Conservation (phyloP, 2,797 vertebrate genomes). For the Gouania willdenowi region DNA sequence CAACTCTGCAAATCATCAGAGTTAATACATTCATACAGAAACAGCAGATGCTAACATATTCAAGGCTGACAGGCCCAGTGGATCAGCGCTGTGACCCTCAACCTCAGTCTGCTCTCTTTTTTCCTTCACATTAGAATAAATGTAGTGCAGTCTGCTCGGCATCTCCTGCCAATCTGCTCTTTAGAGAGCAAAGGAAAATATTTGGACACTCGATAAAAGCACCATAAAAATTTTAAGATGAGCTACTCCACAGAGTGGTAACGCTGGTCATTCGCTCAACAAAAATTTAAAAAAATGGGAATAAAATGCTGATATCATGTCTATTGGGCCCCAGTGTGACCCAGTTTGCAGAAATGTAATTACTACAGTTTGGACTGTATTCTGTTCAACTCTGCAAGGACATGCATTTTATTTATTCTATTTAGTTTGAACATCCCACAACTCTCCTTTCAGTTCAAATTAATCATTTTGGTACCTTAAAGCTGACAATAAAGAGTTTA, state of each 20-base stretch:
- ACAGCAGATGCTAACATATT: neutral
- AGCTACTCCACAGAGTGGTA: too few relatives aligned
- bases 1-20: slow-evolving; percentile 2
- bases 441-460: too few relatives aligned
- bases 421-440: too few relatives aligned
- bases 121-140: neutral
- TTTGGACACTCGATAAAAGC: too few relatives aligned
- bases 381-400: neutral
- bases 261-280: too few relatives aligned
- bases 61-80: slow-evolving; percentile 1
- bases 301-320: too few relatives aligned
- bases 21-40: slow-evolving; percentile 4
- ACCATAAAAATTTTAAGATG: too few relatives aligned
- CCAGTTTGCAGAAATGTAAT: slow-evolving; percentile 1
- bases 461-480: too few relatives aligned
- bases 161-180: neutral
- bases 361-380: neutral
- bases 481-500: too few relatives aligned
- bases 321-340: neutral
- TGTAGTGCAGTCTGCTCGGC: neutral
- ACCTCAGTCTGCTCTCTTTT: neutral
- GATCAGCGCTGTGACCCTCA: slow-evolving; percentile 5
- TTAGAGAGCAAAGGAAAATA: too few relatives aligned
- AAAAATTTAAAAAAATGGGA: too few relatives aligned
- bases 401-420: neutral